A percentile compares a stretch with the other conserved stretches of the same genome.
These are phyloP conservation scores for Pachliopta kotzebuea DNA, from an alignment of 2,888 invertebrate genomes.

Conservation along the genomic window DNA sequence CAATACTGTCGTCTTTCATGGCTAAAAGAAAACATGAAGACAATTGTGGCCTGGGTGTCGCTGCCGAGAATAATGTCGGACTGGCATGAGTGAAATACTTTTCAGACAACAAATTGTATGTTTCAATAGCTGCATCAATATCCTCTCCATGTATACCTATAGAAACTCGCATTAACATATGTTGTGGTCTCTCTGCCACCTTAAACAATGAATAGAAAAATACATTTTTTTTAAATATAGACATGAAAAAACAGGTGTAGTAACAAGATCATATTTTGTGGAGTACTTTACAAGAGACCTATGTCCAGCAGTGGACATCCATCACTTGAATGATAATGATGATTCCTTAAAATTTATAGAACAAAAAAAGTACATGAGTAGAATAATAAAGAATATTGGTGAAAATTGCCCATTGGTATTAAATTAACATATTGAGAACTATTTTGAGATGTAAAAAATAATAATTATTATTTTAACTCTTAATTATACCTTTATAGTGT, in stretches of 20 bases:
- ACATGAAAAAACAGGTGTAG: background rate
- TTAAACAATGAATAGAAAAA: conserved; percentile 35
- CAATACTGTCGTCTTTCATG: conserved; percentile 96
- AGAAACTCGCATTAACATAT: conserved; percentile 98
- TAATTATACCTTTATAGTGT: too few relatives aligned
- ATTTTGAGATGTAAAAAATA: too few relatives aligned
- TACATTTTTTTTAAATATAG: background rate
- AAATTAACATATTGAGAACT: too few relatives aligned
- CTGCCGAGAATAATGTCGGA: conserved; percentile 97
- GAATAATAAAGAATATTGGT: too few relatives aligned
- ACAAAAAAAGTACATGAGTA: too few relatives aligned
- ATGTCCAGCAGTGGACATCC: too few relatives aligned
- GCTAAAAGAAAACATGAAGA: conserved; percentile 97
- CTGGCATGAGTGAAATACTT: conserved; percentile 99
- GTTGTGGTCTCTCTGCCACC: conserved; percentile 97
- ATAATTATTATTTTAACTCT: too few relatives aligned
- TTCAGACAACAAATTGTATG: conserved; percentile 97
- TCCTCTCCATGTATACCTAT: conserved; percentile 98
- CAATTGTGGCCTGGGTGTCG: conserved; percentile 93
- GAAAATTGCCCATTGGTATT: too few relatives aligned
- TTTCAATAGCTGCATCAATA: conserved; percentile 95
- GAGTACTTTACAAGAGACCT: too few relatives aligned
- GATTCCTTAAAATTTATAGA: too few relatives aligned
- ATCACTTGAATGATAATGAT: too few relatives aligned
- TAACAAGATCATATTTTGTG: too few relatives aligned